Percentiles rank a stretch among this genome's conserved stretches.
Evolutionary conservation across 2,113 vertebrate genomes (phyloP).

Genomic region (Barnardius zonarius): DNA sequence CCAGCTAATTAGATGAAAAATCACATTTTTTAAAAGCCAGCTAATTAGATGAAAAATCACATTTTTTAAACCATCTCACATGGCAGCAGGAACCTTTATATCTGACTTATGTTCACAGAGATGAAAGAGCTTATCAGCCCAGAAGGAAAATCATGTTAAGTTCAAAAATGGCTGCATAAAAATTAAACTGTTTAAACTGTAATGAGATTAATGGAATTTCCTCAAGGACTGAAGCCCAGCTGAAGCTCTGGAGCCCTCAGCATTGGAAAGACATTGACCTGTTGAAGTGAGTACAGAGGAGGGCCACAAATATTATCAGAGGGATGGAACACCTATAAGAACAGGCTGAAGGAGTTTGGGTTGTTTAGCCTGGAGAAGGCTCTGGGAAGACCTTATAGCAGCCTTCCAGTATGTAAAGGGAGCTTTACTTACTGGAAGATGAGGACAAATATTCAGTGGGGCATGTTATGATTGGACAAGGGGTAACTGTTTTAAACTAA

Average conservation of each 20-base stretch:
- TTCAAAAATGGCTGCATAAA: not conserved
- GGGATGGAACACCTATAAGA: not conserved
- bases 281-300: not conserved
- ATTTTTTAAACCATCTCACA: not conserved
- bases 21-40: not conserved
- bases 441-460: not conserved
- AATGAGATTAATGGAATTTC: not conserved
- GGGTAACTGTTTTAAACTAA: not conserved
- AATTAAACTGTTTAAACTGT: not conserved
- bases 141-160: not conserved
- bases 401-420: not conserved
- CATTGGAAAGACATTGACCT: not conserved
- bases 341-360: not conserved
- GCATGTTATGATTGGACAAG: not conserved
- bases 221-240: not conserved
- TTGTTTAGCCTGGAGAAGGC: not conserved
- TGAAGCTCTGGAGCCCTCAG: not conserved
- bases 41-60: not conserved
- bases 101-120: not conserved
- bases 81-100: not conserved
- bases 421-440: not conserved
- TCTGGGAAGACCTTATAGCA: not conserved
- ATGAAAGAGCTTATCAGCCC: not conserved
- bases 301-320: not conserved
- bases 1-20: not conserved